Percentiles rank a stretch among this genome's conserved stretches.
These are phyloP conservation scores for Tolmerus cingulatus DNA, from an alignment of 2,888 invertebrate genomes.

Conservation along the genomic window DNA sequence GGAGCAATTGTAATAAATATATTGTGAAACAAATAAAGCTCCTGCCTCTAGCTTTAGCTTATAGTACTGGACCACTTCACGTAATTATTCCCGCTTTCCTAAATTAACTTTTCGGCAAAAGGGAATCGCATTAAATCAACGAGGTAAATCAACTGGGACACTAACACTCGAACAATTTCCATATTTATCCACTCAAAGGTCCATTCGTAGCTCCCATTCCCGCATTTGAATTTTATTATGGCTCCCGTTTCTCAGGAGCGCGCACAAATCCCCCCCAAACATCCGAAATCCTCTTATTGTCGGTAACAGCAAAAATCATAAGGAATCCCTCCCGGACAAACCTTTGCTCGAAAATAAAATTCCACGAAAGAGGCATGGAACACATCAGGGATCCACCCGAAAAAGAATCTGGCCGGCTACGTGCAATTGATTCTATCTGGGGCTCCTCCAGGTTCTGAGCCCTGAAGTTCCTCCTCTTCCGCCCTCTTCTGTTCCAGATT, in stretches of 20 bases:
- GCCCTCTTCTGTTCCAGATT: neutral
- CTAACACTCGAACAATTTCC: neutral
- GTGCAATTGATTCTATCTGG: constrained; percentile 42
- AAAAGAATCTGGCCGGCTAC: constrained; percentile 27
- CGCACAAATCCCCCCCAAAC: neutral
- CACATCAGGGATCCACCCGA: constrained; percentile 16
- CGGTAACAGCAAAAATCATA: constrained; percentile 24
- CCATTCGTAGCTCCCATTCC: neutral
- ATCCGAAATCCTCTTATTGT: constrained; percentile 24
- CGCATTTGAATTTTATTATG: neutral
- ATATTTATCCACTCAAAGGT: neutral
- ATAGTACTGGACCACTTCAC: neutral
- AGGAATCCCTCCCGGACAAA: neutral
- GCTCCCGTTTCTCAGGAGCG: neutral
- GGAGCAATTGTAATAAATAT: neutral
- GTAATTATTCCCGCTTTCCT: neutral
- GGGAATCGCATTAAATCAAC: neutral
- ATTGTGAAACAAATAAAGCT: neutral
- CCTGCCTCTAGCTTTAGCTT: neutral
- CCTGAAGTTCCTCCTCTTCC: neutral
- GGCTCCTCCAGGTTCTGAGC: neutral
- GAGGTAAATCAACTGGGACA: neutral
- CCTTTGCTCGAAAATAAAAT: constrained; percentile 15
- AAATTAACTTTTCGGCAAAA: neutral
- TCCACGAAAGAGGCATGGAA: constrained; percentile 16